Conservation (phyloP, 2,113 vertebrate species). For the Mystacornis crossleyi region DNA sequence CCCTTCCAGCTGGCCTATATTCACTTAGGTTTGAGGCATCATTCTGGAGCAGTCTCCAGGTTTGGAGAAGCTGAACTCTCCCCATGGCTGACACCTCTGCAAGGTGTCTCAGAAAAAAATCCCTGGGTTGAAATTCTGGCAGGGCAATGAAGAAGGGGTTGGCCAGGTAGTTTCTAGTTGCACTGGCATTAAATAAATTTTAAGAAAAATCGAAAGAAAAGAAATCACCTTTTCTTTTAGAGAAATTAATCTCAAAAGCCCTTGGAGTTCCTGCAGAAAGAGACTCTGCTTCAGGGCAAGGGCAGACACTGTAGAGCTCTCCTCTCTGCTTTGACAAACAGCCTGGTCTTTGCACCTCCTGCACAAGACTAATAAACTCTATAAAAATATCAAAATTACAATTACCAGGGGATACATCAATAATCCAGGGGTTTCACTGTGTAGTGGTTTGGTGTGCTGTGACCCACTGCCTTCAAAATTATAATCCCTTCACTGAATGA, state of each 20-base stretch:
- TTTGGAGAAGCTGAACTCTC: neutral
- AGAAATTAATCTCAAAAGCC: neutral
- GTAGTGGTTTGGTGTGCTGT: neutral
- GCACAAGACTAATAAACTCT: neutral
- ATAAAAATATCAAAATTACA: slow-evolving; percentile 26
- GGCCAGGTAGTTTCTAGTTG: neutral
- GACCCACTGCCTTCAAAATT: slow-evolving; percentile 21
- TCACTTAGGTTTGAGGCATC: neutral
- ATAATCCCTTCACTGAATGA: slow-evolving; percentile 31
- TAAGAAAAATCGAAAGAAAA: neutral
- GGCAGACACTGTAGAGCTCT: neutral
- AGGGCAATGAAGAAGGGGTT: neutral
- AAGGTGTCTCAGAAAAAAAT: neutral
- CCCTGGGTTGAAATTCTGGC: neutral
- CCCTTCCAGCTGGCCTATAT: neutral
- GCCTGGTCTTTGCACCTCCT: neutral
- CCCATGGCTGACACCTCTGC: neutral
- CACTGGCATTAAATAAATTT: neutral
- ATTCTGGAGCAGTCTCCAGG: neutral
- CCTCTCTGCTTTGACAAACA: neutral
- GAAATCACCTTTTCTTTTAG: neutral
- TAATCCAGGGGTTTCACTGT: slow-evolving; percentile 8
- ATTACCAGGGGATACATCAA: neutral
- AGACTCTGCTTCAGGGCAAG: neutral
- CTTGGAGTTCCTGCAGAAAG: neutral